Base-by-base conservation (phyloP, 2,888 invertebrate species). In the Argyra leucocephala region DNA sequence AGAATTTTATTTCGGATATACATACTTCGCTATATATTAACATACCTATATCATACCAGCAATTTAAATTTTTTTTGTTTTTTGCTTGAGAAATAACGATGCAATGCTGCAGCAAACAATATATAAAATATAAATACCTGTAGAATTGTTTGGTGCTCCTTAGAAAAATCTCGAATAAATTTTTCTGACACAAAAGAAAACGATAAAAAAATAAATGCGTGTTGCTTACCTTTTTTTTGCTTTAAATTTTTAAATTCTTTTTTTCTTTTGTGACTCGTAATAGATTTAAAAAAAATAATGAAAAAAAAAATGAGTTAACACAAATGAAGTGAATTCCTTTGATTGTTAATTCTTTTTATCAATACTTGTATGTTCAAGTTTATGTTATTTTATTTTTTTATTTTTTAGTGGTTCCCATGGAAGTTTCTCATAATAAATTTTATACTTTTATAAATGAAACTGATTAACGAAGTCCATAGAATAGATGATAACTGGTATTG, bases 121-220 rank as follows among this genome's bases (percentile, higher is more conserved):
- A 48, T 18, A 48, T 48, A 5, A 48, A n/a, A 48, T 18, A 48
- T 48, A 5, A 48, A n/a, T 18, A 48, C 18, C 2, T 48, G 9
- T 48, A 3, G 48, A 48, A 48, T 48, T 48, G 12, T 18, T 5
- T 48, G 48, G 48, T 18, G 9, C 48, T 15, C 48, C 48, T n/a
- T 1, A 48, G 48, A 48, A 48, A 48, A 48, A 48, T 48, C 48
- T 48, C 48, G 48, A 48, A 48, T 48, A 48, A 48, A 48, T 48
- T 48, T 31, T 48, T 48, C 48, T 48, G 48, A 48, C 48, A 48
- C 48, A 48, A 48, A 48, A 48, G 48, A 48, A 18, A n/a, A 48
- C 18, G 15, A 48, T 48, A 48, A 48, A 48, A 37, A 37, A 37
- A 48, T 31, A n/a, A 15, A 48, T 48, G 48, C 48, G 48, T 48